phyloP scores from a whole-genome alignment of 2,888 invertebrate species.

The Lacanobia wlatinum region DNA sequence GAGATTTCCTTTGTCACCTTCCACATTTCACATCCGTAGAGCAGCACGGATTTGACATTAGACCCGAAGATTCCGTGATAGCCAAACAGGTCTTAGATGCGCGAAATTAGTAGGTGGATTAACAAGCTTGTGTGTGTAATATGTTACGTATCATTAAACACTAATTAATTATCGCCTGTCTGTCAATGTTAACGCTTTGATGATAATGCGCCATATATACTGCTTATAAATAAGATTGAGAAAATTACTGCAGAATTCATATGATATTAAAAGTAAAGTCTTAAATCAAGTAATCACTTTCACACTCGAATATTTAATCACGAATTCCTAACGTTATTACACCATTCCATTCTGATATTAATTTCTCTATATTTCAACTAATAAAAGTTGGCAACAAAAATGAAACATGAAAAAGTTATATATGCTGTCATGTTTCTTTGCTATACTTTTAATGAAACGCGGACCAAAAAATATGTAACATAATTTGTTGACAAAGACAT shows the following conservation, averaged over 20 bases:
- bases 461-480: background rate
- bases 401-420: conserved; percentile 1
- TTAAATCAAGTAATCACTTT: background rate
- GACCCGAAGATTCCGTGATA: too few relatives aligned
- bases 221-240: background rate
- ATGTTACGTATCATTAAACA: conserved; percentile 14
- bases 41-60: too few relatives aligned
- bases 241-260: background rate
- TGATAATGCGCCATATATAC: conserved; percentile 4
- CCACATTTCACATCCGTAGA: too few relatives aligned
- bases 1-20: too few relatives aligned
- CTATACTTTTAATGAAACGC: conserved; percentile 17
- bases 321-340: too few relatives aligned
- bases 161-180: conserved; percentile 27
- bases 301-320: background rate
- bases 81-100: too few relatives aligned
- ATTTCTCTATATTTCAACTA: background rate
- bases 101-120: too few relatives aligned
- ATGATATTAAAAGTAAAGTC: background rate
- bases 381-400: background rate
- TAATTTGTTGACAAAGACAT: background rate
- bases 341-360: background rate
- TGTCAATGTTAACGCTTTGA: conserved; percentile 16
- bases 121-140: background rate
- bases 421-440: background rate